Evolutionary conservation across 2,888 invertebrate genomes (phyloP).

Genomic region (Ephialtes manifestator): DNA sequence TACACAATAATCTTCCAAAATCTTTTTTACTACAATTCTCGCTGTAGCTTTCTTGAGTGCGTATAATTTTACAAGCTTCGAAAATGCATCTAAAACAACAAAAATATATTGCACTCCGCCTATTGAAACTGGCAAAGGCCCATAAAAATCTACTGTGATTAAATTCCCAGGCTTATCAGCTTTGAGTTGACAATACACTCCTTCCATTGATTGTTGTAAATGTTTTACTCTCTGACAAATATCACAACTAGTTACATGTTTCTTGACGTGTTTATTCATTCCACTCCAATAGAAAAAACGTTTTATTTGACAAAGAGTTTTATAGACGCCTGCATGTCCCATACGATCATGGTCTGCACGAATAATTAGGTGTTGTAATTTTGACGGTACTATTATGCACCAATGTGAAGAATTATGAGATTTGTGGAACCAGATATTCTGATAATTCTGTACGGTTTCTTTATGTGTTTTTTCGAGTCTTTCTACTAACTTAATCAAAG

Average conservation of each 20-base stretch:
- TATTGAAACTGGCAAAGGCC: constrained; percentile 12
- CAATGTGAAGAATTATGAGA: background rate
- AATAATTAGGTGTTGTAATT: background rate
- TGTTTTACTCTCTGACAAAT: constrained; percentile 30
- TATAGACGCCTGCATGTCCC: background rate
- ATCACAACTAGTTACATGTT: constrained; percentile 12
- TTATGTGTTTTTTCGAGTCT: too few relatives aligned
- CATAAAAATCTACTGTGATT: constrained; percentile 41
- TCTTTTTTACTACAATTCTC: constrained; percentile 7
- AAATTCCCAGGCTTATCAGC: constrained; percentile 17
- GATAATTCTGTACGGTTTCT: too few relatives aligned
- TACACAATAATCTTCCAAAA: constrained; percentile 29
- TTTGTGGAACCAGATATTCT: background rate
- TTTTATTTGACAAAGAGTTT: constrained; percentile 23
- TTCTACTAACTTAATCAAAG: too few relatives aligned
- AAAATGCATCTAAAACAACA: constrained; percentile 31
- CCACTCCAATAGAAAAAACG: constrained; percentile 38
- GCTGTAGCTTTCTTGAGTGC: constrained; percentile 23
- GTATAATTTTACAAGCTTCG: constrained; percentile 33
- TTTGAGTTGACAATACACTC: constrained; percentile 9
- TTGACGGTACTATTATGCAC: constrained; percentile 9
- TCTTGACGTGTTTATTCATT: constrained; percentile 20
- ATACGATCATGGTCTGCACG: too few relatives aligned
- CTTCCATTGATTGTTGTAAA: background rate
- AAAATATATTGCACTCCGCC: constrained; percentile 44